Evolutionary conservation across 2,888 invertebrate genomes (phyloP), one percentile per base, ranked within the genome.

Genomic region (Amphipyra berbera): DNA sequence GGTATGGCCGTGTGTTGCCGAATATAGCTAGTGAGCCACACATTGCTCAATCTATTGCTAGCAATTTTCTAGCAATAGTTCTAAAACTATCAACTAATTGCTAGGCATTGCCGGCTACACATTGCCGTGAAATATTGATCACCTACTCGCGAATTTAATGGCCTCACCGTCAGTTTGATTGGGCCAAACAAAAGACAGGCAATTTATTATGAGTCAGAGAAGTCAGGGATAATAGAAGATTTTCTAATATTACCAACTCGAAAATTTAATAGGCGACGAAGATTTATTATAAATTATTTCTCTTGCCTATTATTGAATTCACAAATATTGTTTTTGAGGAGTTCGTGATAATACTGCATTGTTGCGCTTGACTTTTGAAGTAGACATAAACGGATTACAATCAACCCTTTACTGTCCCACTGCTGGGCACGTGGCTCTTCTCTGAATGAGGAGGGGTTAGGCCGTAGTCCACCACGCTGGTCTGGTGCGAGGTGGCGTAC

Each of bases 171-270:
- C 76, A 82, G 74, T 86, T 83, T 87, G 88, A 88, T 88, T 85
- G 82, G 76, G 79, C 78, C 70, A 82, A 87, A 88, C 87, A 88
- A 88, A 86, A 83, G 87, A 86, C 87, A 81, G 81, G 83, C 85
- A 85, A 89, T 89, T 88, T 86, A 87, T 87, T 79, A 84, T 73
- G 63, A 78, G 77, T 76, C 68, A 63, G 75, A 79, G 62, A 21
- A 86, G 82, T 82, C 73, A 72, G 68, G 76, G 76, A 79, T 82
- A 76, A 83, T 82, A 79, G 81, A 82, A 74, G 81, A 83, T 83
- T 81, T 81, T 75, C 76, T 77, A 82, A 86, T 82, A 84, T 79
- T 84, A 82, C 76, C 79, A 79, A 82, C 77, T 80, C 70, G 61
- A 71, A 80, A 79, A 81, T 83, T 81, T 79, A 80, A 82, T 77